Evolutionary conservation across 2,888 invertebrate genomes (phyloP).

Genomic region (Brachypalpus laphriformis): DNA sequence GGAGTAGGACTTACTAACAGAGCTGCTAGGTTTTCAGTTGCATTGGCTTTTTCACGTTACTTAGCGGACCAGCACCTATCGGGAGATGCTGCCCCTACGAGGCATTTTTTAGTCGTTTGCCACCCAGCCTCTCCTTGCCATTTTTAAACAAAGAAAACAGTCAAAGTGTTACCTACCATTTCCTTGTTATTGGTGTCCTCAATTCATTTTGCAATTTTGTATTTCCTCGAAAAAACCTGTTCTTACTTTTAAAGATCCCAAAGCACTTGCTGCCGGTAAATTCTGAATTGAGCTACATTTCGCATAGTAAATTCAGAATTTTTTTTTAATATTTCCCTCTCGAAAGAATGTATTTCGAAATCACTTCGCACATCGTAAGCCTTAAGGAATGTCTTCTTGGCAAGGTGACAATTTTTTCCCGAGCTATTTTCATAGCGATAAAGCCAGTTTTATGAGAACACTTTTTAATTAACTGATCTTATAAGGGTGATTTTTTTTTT

Average conservation of each 20-base stretch:
- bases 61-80: no score
- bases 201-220: background rate
- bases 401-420: constrained; percentile 11
- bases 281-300: background rate
- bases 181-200: background rate
- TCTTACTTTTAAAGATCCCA: background rate
- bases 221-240: background rate
- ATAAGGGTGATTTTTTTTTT: constrained; percentile 4
- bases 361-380: constrained; percentile 4
- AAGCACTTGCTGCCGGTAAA: background rate
- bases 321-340: background rate
- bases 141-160: background rate
- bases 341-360: background rate
- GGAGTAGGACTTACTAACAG: no score
- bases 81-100: no score
- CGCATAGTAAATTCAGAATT: background rate
- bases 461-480: background rate
- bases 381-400: constrained; percentile 21
- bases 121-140: background rate
- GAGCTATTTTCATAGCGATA: background rate
- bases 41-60: no score
- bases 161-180: no score
- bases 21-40: no score
- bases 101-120: no score
- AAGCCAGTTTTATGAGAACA: background rate